Percentiles rank a stretch among this genome's conserved stretches.
These are phyloP conservation scores for Melanostigma gelatinosum DNA, from an alignment of 2,113 vertebrate genomes.

Conservation along the genomic window DNA sequence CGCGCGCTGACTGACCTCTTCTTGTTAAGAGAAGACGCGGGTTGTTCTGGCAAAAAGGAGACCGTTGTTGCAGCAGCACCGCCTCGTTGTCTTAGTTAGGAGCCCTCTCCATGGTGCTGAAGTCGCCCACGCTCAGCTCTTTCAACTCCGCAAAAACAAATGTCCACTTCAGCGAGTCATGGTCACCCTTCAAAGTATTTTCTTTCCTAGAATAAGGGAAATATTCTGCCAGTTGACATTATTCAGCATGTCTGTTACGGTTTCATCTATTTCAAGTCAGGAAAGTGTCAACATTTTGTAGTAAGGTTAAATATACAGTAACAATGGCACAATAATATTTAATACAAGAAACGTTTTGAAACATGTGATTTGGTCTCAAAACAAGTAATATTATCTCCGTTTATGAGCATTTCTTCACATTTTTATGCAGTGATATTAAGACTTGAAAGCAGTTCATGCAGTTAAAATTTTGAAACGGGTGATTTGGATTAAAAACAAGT, in stretches of 20 bases:
- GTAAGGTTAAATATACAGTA: not conserved
- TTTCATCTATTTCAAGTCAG: not conserved
- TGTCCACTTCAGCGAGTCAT: constrained; percentile 1
- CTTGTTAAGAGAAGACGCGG: not conserved
- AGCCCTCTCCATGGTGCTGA: constrained; percentile 83
- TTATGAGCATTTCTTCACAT: not conserved
- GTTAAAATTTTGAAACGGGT: not conserved
- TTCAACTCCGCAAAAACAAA: not conserved
- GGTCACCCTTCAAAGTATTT: not conserved
- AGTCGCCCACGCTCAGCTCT: constrained; percentile 62
- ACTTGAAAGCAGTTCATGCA: constrained; percentile 4
- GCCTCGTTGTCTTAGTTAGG: constrained; percentile 48
- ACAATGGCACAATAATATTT: not conserved
- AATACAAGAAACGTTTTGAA: not conserved
- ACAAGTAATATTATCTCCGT: not conserved
- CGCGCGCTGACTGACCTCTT: not conserved
- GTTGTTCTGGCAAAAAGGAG: not conserved
- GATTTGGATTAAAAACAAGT: not conserved
- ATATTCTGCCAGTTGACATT: not conserved
- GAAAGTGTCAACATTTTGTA: not conserved
- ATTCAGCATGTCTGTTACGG: not conserved
- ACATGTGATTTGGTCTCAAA: not conserved
- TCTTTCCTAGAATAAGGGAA: not conserved
- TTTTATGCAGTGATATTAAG: not conserved
- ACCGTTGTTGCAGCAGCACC: constrained; percentile 7